Base-by-base conservation (phyloP, 2,797 vertebrate species). In the Remorina albescens region DNA sequence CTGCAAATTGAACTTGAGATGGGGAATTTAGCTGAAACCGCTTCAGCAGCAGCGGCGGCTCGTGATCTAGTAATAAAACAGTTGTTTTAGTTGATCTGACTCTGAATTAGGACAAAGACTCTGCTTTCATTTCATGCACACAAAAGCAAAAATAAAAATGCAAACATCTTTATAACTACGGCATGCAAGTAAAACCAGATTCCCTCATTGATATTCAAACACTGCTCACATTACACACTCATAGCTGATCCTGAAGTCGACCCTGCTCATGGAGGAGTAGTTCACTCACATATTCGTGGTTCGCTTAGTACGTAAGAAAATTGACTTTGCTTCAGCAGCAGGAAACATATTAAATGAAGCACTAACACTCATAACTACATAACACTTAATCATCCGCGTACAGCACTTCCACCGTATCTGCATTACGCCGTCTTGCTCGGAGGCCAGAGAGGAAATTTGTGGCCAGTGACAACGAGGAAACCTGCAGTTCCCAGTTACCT, bases 1-100 rank as follows among this genome's bases (percentile, higher is more conserved):
- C 62, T 47, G 36, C 28, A 60, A 60, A 56, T 13, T 60, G 21
- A 56, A 32, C 9, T 21, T 50, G 21, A 71, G 28, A 56, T n/a
- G 18, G 5, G 11, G 44, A 12, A 42, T 56, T 50, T 23, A 23
- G 9, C 46, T 10, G 10, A 23, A 23, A 23, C 46, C 46, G 11
- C 46, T 5, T n/a, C n/a, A n/a, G 46, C 46, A 5, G 21, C 46
- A 23, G 42, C 3, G 8, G 26, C 21, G 8, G 26, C 21, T 41
- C 16, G 32, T 10, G 37, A 57, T 51, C 32, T 28, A 18, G 25
- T 21, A 21, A 47, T 21, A 25, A 64, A 59, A 47, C 9, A 12
- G 28, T 37, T 37, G 50, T 30, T 62, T 58, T 28, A 49, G 49
- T 8, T 36, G 34, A 55, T 37, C 47, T 28, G 32, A 3, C 5